A percentile compares a stretch with the other conserved stretches of the same genome.
Evolutionary conservation across 23 tunicate genomes (phyloP).

Genomic region (Botrylloides violaceus): DNA sequence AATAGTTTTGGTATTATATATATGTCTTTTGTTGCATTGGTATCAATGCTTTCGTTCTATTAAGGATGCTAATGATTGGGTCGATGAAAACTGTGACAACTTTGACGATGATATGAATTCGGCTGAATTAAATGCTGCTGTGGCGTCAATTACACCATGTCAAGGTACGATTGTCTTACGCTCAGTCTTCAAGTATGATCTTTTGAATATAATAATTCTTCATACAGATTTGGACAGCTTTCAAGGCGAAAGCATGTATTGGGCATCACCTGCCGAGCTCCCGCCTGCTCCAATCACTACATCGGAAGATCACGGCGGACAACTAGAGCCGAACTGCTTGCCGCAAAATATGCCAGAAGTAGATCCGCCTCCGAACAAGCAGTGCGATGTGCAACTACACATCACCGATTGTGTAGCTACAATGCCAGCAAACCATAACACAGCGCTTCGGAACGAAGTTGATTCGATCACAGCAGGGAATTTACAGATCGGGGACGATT

Average conservation of each 20-base stretch:
- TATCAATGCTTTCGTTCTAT: background rate
- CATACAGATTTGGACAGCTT: background rate
- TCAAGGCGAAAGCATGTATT: background rate
- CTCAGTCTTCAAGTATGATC: background rate
- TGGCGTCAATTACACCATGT: conserved; percentile 63
- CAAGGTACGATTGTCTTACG: background rate
- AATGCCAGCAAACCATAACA: background rate
- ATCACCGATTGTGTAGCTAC: background rate
- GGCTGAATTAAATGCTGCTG: conserved; percentile 61
- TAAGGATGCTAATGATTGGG: conserved; percentile 26
- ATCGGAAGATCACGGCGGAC: background rate
- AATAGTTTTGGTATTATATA: background rate
- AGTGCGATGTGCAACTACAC: background rate
- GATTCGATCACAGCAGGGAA: background rate
- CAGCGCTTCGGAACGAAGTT: background rate
- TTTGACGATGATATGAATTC: conserved; percentile 44
- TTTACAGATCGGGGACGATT: background rate
- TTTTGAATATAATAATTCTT: background rate
- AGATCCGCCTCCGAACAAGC: background rate
- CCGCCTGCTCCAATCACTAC: background rate
- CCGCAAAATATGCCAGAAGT: background rate
- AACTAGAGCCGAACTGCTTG: background rate
- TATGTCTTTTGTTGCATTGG: background rate
- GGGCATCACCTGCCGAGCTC: background rate
- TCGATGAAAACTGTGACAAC: conserved; percentile 21